Conservation (phyloP, 1,140 invertebrate genomes). For the Drosophila guanche region DNA sequence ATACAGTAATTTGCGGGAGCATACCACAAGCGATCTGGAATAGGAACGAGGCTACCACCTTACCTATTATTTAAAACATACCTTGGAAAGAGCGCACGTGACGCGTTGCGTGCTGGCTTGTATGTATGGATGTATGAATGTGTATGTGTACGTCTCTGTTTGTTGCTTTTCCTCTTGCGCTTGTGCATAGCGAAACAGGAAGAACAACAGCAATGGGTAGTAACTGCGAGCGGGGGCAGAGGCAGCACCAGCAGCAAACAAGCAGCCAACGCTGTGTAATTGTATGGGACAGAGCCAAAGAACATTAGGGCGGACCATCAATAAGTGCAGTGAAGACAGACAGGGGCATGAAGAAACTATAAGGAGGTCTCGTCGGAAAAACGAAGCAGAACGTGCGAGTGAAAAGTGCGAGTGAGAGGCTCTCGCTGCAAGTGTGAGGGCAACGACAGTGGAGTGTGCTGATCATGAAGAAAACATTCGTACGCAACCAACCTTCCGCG, state of each 20-base stretch:
- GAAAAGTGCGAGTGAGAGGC: too few relatives aligned
- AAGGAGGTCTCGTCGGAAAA: too few relatives aligned
- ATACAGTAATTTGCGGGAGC: slow-evolving; percentile 13
- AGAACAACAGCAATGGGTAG: slow-evolving; percentile 35
- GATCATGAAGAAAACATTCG: too few relatives aligned
- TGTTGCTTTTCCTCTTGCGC: slow-evolving; percentile 39
- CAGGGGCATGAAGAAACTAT: too few relatives aligned
- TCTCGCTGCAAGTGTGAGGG: too few relatives aligned
- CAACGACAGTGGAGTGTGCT: too few relatives aligned
- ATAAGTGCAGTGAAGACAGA: not conserved
- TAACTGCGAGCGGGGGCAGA: too few relatives aligned
- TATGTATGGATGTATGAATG: slow-evolving; percentile 11
- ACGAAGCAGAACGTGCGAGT: too few relatives aligned
- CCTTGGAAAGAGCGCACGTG: slow-evolving; percentile 54
- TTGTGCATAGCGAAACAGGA: slow-evolving; percentile 52
- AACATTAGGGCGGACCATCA: slow-evolving; percentile 52
- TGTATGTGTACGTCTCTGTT: slow-evolving; percentile 28
- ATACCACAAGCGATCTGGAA: slow-evolving; percentile 12
- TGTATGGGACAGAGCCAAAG: slow-evolving; percentile 39
- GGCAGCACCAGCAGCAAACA: too few relatives aligned
- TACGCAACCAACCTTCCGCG: too few relatives aligned
- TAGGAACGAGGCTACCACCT: not conserved
- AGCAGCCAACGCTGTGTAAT: slow-evolving; percentile 47
- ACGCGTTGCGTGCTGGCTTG: slow-evolving; percentile 53
- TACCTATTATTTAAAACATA: too few relatives aligned